These are phyloP conservation scores for Rhinophrynus dorsalis DNA, from an alignment of 2,797 vertebrate species.

Conservation along the genomic window DNA sequence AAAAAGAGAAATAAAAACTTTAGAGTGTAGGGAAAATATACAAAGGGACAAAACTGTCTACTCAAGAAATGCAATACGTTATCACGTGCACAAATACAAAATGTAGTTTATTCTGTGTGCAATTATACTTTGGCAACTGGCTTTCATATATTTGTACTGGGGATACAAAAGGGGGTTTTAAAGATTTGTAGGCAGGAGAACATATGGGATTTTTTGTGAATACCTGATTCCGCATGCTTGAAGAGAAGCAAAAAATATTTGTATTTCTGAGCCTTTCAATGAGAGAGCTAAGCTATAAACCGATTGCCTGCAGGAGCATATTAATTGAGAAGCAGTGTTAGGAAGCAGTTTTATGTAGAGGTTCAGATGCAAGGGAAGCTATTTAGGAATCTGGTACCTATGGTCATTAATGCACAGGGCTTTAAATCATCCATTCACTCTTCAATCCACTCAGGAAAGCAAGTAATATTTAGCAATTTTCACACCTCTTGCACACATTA, in stretches of 20 bases:
- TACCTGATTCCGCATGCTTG: slow-evolving; percentile 32
- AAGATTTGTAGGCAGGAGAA: background rate
- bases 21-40: slow-evolving; percentile 33
- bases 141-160: slow-evolving; percentile 1
- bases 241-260: slow-evolving; percentile 34
- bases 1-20: slow-evolving; percentile 25
- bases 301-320: slow-evolving; percentile 24
- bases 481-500: background rate
- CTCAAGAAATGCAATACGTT: slow-evolving; percentile 1
- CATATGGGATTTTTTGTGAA: slow-evolving; percentile 9
- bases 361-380: slow-evolving; percentile 13
- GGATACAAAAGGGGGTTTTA: slow-evolving; percentile 10
- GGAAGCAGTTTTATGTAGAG: slow-evolving; percentile 3
- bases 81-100: slow-evolving; percentile 21
- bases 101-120: background rate
- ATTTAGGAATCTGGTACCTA: slow-evolving; percentile 21
- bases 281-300: slow-evolving; percentile 16
- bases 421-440: background rate
- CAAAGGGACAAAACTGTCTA: slow-evolving; percentile 4
- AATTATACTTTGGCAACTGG: slow-evolving; percentile 10
- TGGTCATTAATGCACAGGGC: background rate
- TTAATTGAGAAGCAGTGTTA: slow-evolving; percentile 29
- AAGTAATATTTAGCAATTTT: too few species aligned
- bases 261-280: slow-evolving; percentile 6
- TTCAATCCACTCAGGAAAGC: too few species aligned